Percentiles rank a stretch among this genome's conserved stretches.
Evolutionary conservation across 64 coral and sea anemone genomes (phyloP).

Genomic region (Stichodactyla helianthus): DNA sequence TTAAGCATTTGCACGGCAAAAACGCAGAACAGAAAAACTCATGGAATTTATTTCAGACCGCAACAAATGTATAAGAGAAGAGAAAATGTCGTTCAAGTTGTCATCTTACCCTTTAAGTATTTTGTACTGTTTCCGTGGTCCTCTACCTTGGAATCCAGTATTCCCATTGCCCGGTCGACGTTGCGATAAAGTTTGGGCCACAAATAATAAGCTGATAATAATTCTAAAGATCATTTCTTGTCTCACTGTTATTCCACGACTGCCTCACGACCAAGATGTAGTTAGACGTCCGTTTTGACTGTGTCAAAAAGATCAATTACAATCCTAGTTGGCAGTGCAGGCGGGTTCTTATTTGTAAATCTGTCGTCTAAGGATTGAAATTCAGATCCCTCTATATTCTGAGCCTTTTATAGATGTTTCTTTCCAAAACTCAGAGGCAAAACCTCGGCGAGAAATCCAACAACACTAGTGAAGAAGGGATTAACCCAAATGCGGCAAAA

Average conservation of each 20-base stretch:
- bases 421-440: not conserved
- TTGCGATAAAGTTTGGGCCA: conserved; percentile 10
- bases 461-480: not conserved
- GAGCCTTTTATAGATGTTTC: not conserved
- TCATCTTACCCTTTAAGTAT: conserved; percentile 46
- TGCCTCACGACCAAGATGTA: not conserved
- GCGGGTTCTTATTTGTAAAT: not conserved
- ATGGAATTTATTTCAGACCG: not conserved
- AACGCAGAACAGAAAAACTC: not conserved
- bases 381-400: not conserved
- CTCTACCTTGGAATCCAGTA: not conserved
- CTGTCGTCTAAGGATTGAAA: not conserved
- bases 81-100: not conserved
- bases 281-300: not conserved
- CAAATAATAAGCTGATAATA: not conserved
- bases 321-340: not conserved
- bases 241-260: not conserved
- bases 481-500: not conserved
- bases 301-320: not conserved
- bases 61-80: not conserved
- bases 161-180: not conserved
- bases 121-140: conserved; percentile 32
- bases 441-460: not conserved
- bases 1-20: not conserved
- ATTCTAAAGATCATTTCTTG: conserved; percentile 8